Conservation (phyloP, 2,113 vertebrate genomes). For the Plecturocebus donacophilus region DNA sequence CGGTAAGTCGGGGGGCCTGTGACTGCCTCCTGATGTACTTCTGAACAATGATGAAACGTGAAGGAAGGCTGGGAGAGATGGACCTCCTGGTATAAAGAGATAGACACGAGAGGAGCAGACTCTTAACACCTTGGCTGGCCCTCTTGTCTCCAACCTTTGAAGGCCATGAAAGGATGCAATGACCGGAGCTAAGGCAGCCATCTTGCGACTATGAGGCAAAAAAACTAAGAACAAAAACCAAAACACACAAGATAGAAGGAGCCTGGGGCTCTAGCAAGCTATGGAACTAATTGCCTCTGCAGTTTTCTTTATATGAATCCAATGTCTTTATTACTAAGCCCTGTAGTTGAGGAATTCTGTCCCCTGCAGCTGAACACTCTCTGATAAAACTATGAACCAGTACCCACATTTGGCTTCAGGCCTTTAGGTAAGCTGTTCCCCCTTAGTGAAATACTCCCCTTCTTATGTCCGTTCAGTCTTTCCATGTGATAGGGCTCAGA, state of each 20-base stretch:
- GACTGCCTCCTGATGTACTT: background rate
- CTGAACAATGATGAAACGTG: background rate
- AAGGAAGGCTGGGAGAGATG: background rate
- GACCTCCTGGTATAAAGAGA: background rate
- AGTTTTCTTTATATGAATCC: background rate
- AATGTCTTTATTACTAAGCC: background rate
- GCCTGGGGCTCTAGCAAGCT: background rate
- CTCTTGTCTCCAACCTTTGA: background rate
- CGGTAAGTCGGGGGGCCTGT: too few species aligned
- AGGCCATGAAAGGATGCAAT: background rate
- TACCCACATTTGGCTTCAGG: background rate
- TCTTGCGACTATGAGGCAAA: background rate
- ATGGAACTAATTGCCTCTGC: background rate
- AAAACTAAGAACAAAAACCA: background rate
- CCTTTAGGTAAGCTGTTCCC: background rate
- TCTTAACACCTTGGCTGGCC: background rate
- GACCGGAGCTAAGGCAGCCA: background rate
- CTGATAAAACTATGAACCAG: background rate
- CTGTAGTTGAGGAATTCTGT: background rate
- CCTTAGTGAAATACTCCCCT: background rate
- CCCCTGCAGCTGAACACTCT: background rate
- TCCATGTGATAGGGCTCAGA: background rate
- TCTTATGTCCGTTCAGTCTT: background rate
- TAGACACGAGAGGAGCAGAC: accelerated
- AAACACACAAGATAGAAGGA: background rate